Evolutionary conservation across 2,888 invertebrate species (phyloP).

Genomic region (Coleophora deauratella): DNA sequence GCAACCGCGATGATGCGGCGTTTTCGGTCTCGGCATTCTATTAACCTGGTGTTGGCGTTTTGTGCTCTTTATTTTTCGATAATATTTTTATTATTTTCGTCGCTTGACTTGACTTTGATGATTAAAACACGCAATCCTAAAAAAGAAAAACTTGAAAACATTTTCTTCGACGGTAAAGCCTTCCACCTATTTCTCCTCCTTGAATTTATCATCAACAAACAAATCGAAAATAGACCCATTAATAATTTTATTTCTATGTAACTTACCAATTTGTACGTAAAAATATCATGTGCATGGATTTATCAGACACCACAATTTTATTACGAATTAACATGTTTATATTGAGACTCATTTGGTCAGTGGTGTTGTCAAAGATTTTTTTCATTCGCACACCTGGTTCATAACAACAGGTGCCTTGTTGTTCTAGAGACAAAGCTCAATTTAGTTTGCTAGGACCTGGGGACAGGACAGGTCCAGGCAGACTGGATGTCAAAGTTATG

Average conservation of each 20-base stretch:
- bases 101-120: constrained; percentile 3
- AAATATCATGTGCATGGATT: constrained; percentile 43
- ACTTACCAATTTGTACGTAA: constrained; percentile 61
- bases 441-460: too few species aligned
- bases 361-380: constrained; percentile 42
- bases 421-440: too few species aligned
- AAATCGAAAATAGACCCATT: constrained; percentile 33
- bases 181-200: too few species aligned
- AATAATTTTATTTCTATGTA: constrained; percentile 44
- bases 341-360: constrained; percentile 64
- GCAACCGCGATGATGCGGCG: constrained; percentile 49
- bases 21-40: constrained; percentile 51
- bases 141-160: too few species aligned
- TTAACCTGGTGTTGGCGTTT: constrained; percentile 23
- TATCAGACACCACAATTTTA: constrained; percentile 55
- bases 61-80: constrained; percentile 19
- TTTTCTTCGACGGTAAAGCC: too few species aligned
- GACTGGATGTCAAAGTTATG: constrained; percentile 73
- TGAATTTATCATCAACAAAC: constrained; percentile 30
- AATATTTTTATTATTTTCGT: constrained; percentile 49
- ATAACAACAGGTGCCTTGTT: too few species aligned
- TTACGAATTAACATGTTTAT: constrained; percentile 71
- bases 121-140: too few species aligned
- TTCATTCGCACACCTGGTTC: constrained; percentile 35
- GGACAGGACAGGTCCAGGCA: constrained; percentile 48